Base-by-base conservation (phyloP, 2,797 vertebrate species). In the Micropoecilia bifurca region DNA sequence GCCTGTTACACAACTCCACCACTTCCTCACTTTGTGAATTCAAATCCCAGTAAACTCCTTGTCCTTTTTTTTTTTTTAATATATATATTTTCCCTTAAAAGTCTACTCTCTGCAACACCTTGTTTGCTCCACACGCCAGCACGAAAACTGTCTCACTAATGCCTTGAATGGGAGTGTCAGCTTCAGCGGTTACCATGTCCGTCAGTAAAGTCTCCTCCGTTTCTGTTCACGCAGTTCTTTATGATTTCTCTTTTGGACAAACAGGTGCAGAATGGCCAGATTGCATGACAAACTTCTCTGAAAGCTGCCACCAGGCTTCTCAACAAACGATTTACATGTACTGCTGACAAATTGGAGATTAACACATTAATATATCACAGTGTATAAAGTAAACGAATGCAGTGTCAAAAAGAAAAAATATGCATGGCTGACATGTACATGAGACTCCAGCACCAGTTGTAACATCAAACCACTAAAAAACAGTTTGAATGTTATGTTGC, bases 401-500 rank as follows among this genome's bases (percentile, higher is more conserved):
- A 94, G 92, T 90, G 89, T 94, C 80, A 89, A 94, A 94, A 28
- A 43, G 18, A 18, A 61, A 1, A 10, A 69, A 43, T 93, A 95
- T 95, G 95, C 95, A 95, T 95, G 95, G 94, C 93, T 91, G 92
- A 93, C 75, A 85, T 94, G 92, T 93, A 89, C 90, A 91, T 88
- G 90, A 93, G 87, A 87, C 87, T 92, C 87, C 91, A 92, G 90
- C 90, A 93, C 91, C 91, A 87, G 93, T 89, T 83, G 83, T 91
- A 92, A 92, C 90, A 89, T 91, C 90, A 80, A 93, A 93, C 91
- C 91, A 91, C 91, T 91, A 25, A 43, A 33, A 43, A 73, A 83
- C 85, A 94, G 93, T 95, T 95, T 91, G 84, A 95, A 95, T 92
- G 94, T 95, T 95, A 78, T 48, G 90, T 95, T 95, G 94, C 95